A percentile compares a stretch with the other conserved stretches of the same genome.
Conservation (phyloP, 2,797 vertebrate species). For the Apodemus agrarius region DNA sequence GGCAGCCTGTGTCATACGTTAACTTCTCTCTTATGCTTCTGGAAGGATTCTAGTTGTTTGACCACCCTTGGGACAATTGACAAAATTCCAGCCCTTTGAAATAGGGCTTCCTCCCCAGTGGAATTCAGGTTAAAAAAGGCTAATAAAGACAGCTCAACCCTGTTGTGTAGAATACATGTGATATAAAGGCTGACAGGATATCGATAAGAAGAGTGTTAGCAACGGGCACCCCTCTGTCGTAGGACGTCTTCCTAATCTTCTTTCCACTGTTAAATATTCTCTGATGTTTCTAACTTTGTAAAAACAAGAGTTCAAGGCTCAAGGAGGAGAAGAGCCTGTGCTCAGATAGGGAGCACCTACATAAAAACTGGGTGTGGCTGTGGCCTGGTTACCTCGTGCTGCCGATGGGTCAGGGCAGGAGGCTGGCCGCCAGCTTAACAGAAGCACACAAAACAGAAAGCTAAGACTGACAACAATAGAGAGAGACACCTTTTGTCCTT, state of each 20-base stretch:
- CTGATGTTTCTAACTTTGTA: constrained; percentile 7
- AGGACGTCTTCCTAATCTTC: background rate
- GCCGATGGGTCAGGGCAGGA: background rate
- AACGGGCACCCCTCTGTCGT: background rate
- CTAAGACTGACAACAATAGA: background rate
- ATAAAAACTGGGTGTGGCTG: background rate
- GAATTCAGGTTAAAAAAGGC: background rate
- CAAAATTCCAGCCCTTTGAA: background rate
- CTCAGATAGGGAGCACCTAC: background rate
- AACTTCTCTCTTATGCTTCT: background rate
- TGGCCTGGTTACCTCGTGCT: background rate
- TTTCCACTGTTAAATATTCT: background rate
- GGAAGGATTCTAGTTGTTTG: background rate
- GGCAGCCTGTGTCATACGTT: background rate
- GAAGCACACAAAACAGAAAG: background rate
- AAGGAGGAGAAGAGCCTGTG: too few relatives aligned
- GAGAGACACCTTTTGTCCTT: background rate
- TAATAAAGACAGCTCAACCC: background rate
- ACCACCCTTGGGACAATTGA: background rate
- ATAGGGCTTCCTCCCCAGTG: background rate
- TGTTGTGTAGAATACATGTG: rapidly evolving
- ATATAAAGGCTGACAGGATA: background rate
- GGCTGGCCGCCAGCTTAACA: background rate
- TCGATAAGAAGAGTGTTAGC: background rate
- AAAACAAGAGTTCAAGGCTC: background rate